These are phyloP conservation scores for Hyperopisus bebe DNA, from an alignment of 2,113 vertebrate species.

Conservation along the genomic window DNA sequence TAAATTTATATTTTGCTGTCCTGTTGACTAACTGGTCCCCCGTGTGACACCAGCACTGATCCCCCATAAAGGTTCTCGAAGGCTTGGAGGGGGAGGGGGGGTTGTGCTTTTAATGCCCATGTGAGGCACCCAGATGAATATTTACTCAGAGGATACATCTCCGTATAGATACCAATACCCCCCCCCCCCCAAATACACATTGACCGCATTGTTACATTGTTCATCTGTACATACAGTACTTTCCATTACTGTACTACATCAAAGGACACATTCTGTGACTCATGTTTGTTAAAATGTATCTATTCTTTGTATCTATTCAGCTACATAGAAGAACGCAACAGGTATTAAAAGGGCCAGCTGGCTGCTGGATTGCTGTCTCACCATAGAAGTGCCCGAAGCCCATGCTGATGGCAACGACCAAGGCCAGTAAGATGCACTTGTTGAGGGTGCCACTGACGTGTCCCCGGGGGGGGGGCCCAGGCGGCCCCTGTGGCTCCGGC, in stretches of 20 bases:
- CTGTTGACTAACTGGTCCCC: background rate
- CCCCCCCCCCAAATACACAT: background rate
- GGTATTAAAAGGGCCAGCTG: background rate
- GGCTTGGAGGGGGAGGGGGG: no score
- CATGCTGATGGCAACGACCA: constrained; percentile 83
- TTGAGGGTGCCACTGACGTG: constrained; percentile 65
- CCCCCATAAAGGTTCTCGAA: background rate
- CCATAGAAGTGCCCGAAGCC: constrained; percentile 86
- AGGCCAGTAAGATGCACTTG: constrained; percentile 72
- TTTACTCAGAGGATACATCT: background rate
- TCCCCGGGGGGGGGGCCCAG: background rate
- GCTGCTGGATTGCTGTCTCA: constrained; percentile 41
- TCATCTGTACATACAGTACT: background rate
- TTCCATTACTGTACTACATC: background rate
- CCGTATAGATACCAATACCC: background rate
- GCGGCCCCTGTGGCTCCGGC: constrained; percentile 26
- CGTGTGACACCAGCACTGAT: background rate
- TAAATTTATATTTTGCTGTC: background rate
- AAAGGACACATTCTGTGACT: background rate
- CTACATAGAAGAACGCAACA: background rate
- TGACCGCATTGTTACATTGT: background rate
- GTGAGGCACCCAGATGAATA: background rate
- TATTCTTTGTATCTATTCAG: background rate
- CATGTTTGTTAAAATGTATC: background rate
- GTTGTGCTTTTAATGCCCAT: background rate